A percentile compares a stretch with the other conserved stretches of the same genome.
Conservation (phyloP, 1,140 invertebrate genomes). For the Tetramorium alpestre region DNA sequence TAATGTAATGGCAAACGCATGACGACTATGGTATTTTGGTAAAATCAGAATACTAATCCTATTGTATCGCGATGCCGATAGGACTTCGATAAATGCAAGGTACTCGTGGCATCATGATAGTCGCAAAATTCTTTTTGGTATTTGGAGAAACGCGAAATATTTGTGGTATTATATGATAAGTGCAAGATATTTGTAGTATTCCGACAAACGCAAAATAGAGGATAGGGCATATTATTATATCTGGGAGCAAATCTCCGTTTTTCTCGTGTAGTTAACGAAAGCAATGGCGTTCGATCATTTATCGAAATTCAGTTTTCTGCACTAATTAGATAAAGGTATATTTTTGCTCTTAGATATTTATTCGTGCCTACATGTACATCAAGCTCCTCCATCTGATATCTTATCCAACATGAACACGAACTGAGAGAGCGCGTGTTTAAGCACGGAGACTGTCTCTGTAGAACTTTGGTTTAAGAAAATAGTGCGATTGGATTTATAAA, state of each 20-base stretch:
- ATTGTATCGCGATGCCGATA: slow-evolving; percentile 1
- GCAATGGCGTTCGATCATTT: not conserved
- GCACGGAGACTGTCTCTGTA: slow-evolving; percentile 52
- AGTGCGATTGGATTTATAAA: not conserved
- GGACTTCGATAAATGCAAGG: not conserved
- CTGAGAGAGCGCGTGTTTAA: slow-evolving; percentile 3
- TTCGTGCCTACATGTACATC: slow-evolving; percentile 5
- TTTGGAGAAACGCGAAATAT: slow-evolving; percentile 11
- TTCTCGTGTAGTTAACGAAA: not conserved
- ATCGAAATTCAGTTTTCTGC: not conserved
- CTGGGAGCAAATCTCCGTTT: slow-evolving; percentile 17
- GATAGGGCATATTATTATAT: slow-evolving; percentile 4
- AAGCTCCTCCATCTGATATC: slow-evolving; percentile 11
- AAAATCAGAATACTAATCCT: slow-evolving; percentile 24
- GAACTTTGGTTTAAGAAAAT: slow-evolving; percentile 23
- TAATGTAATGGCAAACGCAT: slow-evolving; percentile 39
- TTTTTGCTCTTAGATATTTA: slow-evolving; percentile 31
- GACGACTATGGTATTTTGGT: slow-evolving; percentile 6
- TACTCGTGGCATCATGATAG: not conserved
- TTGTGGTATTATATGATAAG: slow-evolving; percentile 15
- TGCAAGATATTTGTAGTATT: slow-evolving; percentile 34
- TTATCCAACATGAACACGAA: slow-evolving; percentile 9
- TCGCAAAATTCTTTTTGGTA: slow-evolving; percentile 19
- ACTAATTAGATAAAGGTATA: slow-evolving; percentile 24
- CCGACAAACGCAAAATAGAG: slow-evolving; percentile 1